A percentile compares a stretch with the other conserved stretches of the same genome.
phyloP scores from a whole-genome alignment of 1,140 invertebrate species.

The Pararge aegeria region DNA sequence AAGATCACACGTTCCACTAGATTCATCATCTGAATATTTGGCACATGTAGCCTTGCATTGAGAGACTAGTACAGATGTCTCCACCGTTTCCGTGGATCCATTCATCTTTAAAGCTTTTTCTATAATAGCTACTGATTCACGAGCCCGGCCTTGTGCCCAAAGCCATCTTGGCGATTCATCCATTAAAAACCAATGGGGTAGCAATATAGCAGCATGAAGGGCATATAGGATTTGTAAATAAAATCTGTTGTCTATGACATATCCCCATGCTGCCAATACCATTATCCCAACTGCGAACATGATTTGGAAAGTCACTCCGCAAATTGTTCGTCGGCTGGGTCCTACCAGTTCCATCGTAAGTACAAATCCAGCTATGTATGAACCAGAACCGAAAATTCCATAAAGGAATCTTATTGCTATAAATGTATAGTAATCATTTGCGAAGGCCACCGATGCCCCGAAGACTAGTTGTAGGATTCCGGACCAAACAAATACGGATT shows the following conservation, averaged over 20 bases:
- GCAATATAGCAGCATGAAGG: slow-evolving; percentile 84
- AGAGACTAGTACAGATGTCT: slow-evolving; percentile 82
- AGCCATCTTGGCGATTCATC: slow-evolving; percentile 92
- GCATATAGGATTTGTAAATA: slow-evolving; percentile 90
- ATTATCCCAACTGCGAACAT: slow-evolving; percentile 91
- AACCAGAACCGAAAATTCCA: slow-evolving; percentile 88
- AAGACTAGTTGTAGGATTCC: slow-evolving; percentile 85
- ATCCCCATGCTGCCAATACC: slow-evolving; percentile 89
- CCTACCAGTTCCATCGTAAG: slow-evolving; percentile 93
- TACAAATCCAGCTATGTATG: slow-evolving; percentile 91
- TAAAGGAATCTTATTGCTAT: slow-evolving; percentile 85
- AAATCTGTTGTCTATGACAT: slow-evolving; percentile 87
- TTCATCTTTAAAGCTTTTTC: slow-evolving; percentile 86
- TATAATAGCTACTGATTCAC: slow-evolving; percentile 86
- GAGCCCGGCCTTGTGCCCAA: slow-evolving; percentile 86
- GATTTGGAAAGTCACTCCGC: slow-evolving; percentile 89
- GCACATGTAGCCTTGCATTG: slow-evolving; percentile 78
- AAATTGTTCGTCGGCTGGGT: slow-evolving; percentile 87
- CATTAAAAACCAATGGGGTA: slow-evolving; percentile 90
- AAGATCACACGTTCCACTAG: slow-evolving; percentile 82
- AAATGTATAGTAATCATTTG: slow-evolving; percentile 86
- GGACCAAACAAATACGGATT: slow-evolving; percentile 87
- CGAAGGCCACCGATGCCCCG: slow-evolving; percentile 85
- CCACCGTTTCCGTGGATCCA: slow-evolving; percentile 80
- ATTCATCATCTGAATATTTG: slow-evolving; percentile 65